Evolutionary conservation across 2,113 vertebrate genomes (phyloP).

Genomic region (Prochilodus magdalenae): DNA sequence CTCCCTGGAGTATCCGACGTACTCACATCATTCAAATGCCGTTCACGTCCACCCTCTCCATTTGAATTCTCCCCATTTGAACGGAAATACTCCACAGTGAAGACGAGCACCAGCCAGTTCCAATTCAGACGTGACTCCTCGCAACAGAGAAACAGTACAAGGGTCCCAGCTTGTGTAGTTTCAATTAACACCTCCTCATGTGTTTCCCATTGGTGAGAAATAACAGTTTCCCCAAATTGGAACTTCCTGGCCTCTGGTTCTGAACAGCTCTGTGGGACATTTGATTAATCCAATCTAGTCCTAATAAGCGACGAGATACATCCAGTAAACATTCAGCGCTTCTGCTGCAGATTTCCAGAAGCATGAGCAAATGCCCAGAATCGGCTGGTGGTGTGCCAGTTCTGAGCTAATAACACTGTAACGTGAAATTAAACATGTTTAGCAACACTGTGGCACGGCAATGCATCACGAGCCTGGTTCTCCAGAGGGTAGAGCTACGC

Average conservation of each 20-base stretch:
- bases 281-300: not conserved
- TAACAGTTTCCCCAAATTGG: constrained; percentile 6
- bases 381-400: not conserved
- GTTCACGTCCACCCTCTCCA: constrained; percentile 1
- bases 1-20: not conserved
- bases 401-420: not conserved
- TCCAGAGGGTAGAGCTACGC: not conserved
- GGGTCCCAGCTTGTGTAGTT: constrained; percentile 13
- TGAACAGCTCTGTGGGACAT: not conserved
- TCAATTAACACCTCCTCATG: constrained; percentile 41
- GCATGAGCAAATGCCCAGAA: not conserved
- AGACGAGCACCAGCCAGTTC: not conserved
- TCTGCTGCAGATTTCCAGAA: not conserved
- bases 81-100: not conserved
- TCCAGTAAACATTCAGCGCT: not conserved
- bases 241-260: not conserved
- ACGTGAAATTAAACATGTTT: not conserved
- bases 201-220: not conserved
- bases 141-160: not conserved
- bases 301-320: not conserved
- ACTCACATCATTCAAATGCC: constrained; percentile 22
- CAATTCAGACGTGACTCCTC: not conserved
- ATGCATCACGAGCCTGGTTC: not conserved
- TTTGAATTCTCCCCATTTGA: not conserved
- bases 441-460: not conserved